Evolutionary conservation across 2,797 vertebrate genomes (phyloP), one percentile per base, ranked within the genome.

Genomic region (Limosa lapponica): DNA sequence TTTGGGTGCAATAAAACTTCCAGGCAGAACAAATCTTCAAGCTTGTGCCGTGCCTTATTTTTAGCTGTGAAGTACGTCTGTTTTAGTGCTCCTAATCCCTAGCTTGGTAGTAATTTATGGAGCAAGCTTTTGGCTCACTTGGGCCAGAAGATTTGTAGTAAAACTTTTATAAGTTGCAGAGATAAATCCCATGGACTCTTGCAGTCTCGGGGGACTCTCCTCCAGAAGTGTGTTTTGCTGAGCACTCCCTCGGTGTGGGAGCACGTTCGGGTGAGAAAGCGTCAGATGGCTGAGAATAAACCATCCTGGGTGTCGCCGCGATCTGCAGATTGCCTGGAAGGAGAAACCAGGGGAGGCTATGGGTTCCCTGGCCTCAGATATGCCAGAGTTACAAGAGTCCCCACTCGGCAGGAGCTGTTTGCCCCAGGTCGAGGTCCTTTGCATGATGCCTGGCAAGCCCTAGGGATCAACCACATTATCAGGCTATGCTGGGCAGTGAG

Each of bases 1-100:
- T 96, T 97, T 90, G 93, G 94, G 90, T 93, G 95, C 94, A 93
- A 97, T 97, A 97, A 97, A 97, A 97, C 90, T 96, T 96, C 91
- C 93, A 96, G 94, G 94, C 90, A 96, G 96, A 95, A 93, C 94
- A 96, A 95, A 97, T 96, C 96, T 97, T 95, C 79, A 78, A 78
- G 93, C 93, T 91, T 95, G 87, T 83, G 94, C 90, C 2, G 82
- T 95, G 91, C 75, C 93, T 97, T 96, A 96, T 96, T 94, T 97
- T 96, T 95, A 97, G 95, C 94, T 61, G 87, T 0, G 0, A 95
- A 97, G 95, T 96, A 93, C 6, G 93, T 97, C 95, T 96, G 94
- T 83, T 97, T 96, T 95, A 97, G 94, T 95, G 94, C 91, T 96
- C 91, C 93, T 97, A 97, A 97, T 97, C 95, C 95, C 96, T 72